These are phyloP conservation scores for Augochlora pura DNA, from an alignment of 1,140 invertebrate genomes.

Conservation along the genomic window DNA sequence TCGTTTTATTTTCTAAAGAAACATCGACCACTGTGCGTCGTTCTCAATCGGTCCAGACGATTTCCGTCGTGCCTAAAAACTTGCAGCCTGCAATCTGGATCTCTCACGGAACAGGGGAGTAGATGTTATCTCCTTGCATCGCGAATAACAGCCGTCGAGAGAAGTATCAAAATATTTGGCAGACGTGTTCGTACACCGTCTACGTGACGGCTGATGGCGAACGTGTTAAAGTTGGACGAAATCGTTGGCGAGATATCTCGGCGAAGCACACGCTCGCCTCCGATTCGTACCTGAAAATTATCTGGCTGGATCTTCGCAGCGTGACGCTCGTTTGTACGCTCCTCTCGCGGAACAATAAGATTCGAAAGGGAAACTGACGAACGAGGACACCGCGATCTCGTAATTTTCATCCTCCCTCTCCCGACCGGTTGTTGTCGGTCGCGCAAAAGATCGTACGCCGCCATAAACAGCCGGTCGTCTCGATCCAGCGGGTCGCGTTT, in stretches of 20 bases:
- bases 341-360: slow-evolving; percentile 39
- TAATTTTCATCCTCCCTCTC: slow-evolving; percentile 53
- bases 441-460: slow-evolving; percentile 36
- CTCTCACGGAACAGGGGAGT: no score
- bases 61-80: no score
- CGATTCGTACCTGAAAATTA: slow-evolving; percentile 14
- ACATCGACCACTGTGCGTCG: no score
- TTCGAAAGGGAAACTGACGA: slow-evolving; percentile 48
- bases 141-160: no score
- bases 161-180: no score
- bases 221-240: neutral
- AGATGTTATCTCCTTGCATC: no score
- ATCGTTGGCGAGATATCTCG: neutral
- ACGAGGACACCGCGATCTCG: slow-evolving; percentile 50
- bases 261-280: neutral
- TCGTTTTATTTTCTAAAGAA: no score
- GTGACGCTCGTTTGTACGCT: neutral
- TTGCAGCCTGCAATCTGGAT: no score
- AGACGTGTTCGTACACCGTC: neutral
- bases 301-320: neutral
- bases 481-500: slow-evolving; percentile 26
- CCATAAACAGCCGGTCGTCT: slow-evolving; percentile 42
- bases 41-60: no score
- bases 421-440: neutral
- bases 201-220: neutral